Base-by-base conservation (phyloP, 2,113 vertebrate species). In the Calcarius ornatus region DNA sequence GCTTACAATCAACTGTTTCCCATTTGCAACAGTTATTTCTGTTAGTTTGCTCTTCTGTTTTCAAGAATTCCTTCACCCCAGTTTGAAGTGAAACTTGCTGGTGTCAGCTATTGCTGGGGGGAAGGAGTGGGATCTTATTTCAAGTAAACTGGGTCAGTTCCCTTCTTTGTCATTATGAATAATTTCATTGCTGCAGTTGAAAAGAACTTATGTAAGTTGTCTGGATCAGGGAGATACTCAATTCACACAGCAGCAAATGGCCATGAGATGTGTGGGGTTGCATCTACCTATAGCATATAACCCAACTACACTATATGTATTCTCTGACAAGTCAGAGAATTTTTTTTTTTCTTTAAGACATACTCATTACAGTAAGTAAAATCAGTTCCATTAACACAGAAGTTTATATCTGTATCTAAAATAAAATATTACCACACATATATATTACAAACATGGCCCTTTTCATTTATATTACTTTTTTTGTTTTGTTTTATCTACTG, bases 151-250 rank as follows among this genome's bases (percentile, higher is more conserved):
- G 82, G 94, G 95, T 93, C 94, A 94, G 57, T 81, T 96, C 93
- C 82, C 92, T 95, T 51, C 86, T 93, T 96, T 92, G 70, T 92
- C 86, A 68, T 95, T 94, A 90, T 88, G 92, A 95, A 94, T 93
- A 93, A 95, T 94, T 96, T 96, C 76, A 78, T 75, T 94, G 64
- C 76, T 75, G 56, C 57, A 81, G 43, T 86, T 92, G 82, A 23
- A 81, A 89, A 88, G 45, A 70, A 76, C 68, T 92, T 93, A 88
- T 40, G n/a, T 92, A 95, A 95, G 64, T 83, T 81, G 53, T 84
- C 82, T 90, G 60, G 56, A 64, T 92, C 72, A 25, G n/a, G 23
- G 25, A 83, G 45, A 45, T 48, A n/a, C 42, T 69, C 65, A 81
- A 42, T 50, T 81, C 79, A 78, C 86, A 75, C 1, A 68, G 37